phyloP scores from a whole-genome alignment of 2,888 invertebrate genomes.

The Drosophila picticornis region DNA sequence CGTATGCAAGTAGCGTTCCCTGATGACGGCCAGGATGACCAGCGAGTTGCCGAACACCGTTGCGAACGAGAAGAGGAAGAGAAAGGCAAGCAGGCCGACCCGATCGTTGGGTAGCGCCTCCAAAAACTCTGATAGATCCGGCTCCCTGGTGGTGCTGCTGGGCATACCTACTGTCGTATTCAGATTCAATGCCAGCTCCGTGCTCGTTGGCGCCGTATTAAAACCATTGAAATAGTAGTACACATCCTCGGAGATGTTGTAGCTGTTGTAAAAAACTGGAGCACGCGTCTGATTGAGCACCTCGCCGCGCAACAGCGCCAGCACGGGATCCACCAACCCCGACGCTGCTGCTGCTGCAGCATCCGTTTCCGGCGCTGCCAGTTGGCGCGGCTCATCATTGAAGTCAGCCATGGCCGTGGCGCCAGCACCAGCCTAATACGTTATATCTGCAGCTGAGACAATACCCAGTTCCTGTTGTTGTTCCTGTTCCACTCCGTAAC shows the following conservation, averaged over 20 bases:
- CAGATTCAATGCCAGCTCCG: constrained; percentile 51
- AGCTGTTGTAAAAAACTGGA: constrained; percentile 81
- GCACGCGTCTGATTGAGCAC: constrained; percentile 70
- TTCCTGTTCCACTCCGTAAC: constrained; percentile 25
- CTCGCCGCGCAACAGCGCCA: constrained; percentile 59
- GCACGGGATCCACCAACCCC: constrained; percentile 54
- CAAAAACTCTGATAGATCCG: constrained; percentile 83
- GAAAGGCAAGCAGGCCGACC: constrained; percentile 91
- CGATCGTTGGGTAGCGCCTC: constrained; percentile 89
- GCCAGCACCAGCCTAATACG: constrained; percentile 47
- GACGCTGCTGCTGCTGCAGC: constrained; percentile 26
- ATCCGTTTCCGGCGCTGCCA: constrained; percentile 76
- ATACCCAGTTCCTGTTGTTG: constrained; percentile 35
- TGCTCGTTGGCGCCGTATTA: constrained; percentile 60
- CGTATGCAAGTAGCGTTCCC: constrained; percentile 97
- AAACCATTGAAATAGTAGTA: constrained; percentile 83
- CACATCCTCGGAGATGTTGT: constrained; percentile 84
- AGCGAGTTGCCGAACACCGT: constrained; percentile 98
- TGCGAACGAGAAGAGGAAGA: constrained; percentile 94
- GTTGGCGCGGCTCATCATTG: constrained; percentile 62
- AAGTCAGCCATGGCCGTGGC: constrained; percentile 74
- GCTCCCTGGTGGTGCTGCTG: constrained; percentile 76
- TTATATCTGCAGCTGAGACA: constrained; percentile 48
- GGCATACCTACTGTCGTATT: constrained; percentile 34
- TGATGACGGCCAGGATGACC: constrained; percentile 96